A percentile compares a stretch with the other conserved stretches of the same genome.
Evolutionary conservation across 2,888 invertebrate genomes (phyloP).

Genomic region (Hymenopus coronatus): DNA sequence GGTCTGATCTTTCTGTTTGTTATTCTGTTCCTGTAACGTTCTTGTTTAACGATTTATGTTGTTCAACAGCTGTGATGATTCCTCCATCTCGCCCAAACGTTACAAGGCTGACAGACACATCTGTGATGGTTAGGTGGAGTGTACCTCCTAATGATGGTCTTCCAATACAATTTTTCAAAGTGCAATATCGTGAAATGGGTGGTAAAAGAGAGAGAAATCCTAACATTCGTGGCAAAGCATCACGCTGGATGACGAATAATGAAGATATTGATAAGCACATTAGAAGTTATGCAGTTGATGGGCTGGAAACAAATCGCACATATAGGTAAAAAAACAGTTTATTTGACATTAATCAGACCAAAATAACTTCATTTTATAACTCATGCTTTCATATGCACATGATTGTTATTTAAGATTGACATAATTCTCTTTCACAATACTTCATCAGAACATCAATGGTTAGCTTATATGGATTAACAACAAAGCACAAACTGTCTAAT

Average conservation of each 20-base stretch:
- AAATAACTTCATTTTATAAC: no score
- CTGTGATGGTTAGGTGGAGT: slow-evolving; percentile 90
- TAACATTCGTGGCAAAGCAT: slow-evolving; percentile 45
- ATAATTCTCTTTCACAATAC: no score
- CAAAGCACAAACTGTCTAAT: no score
- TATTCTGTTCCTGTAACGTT: no score
- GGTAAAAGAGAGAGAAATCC: slow-evolving; percentile 46
- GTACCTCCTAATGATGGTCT: slow-evolving; percentile 79
- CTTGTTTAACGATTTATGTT: not conserved
- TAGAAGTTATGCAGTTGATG: slow-evolving; percentile 73
- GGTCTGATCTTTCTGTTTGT: no score
- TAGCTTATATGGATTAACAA: no score
- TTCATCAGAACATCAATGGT: no score
- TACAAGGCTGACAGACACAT: slow-evolving; percentile 80
- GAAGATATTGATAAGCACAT: slow-evolving; percentile 77
- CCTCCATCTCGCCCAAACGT: slow-evolving; percentile 87
- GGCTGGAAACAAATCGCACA: slow-evolving; percentile 68
- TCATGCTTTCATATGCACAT: no score
- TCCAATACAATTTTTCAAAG: slow-evolving; percentile 84
- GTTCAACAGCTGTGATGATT: slow-evolving; percentile 57
- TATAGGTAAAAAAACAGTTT: slow-evolving; percentile 54
- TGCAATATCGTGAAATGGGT: slow-evolving; percentile 66
- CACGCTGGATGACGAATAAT: slow-evolving; percentile 75
- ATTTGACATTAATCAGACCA: no score
- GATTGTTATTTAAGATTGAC: no score